Conservation (phyloP, 2,888 invertebrate species). For the Anticlea derivata region DNA sequence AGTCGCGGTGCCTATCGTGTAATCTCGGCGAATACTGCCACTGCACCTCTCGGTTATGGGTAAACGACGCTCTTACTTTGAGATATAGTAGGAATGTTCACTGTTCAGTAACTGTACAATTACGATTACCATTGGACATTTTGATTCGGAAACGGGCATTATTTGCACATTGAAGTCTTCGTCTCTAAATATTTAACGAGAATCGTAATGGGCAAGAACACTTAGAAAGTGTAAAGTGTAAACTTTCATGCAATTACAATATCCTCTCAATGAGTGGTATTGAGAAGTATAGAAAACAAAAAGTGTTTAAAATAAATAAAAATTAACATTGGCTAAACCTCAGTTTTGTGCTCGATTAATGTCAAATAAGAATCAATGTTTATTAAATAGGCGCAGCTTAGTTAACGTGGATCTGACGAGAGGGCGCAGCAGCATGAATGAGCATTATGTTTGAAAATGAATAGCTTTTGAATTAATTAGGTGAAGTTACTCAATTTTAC, state of each 20-base stretch:
- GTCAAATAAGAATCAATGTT: constrained; percentile 50
- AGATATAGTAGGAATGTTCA: constrained; percentile 22
- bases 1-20: constrained; percentile 64
- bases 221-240: constrained; percentile 24
- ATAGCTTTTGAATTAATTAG: constrained; percentile 7
- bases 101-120: neutral
- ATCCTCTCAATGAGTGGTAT: constrained; percentile 42
- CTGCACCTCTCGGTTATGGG: constrained; percentile 53
- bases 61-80: constrained; percentile 43
- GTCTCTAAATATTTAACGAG: neutral
- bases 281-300: constrained; percentile 43
- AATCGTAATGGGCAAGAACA: constrained; percentile 7
- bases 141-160: neutral
- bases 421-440: neutral
- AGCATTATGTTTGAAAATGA: neutral
- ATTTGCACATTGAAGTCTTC: neutral
- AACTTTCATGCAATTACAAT: constrained; percentile 43
- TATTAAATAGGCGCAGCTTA: constrained; percentile 36
- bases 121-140: constrained; percentile 6
- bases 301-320: constrained; percentile 47
- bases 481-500: constrained; percentile 11
- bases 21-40: constrained; percentile 25
- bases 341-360: constrained; percentile 41
- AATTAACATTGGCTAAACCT: constrained; percentile 40
- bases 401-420: neutral